Evolutionary conservation across 2,888 invertebrate species (phyloP), one percentile per base, ranked within the genome.

Genomic region (Barypeithes pellucidus): DNA sequence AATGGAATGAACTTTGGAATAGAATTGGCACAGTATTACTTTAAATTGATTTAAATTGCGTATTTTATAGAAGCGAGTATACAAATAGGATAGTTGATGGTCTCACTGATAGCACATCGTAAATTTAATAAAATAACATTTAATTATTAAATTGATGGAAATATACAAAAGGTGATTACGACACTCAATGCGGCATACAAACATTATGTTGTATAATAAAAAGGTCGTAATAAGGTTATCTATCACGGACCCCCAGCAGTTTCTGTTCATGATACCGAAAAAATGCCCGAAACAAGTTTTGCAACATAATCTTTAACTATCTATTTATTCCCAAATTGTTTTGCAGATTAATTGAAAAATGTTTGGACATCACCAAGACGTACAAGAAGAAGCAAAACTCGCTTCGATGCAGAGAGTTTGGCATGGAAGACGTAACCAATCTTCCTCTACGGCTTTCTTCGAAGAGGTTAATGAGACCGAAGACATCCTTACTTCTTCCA

Each of bases 351-450:
- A 67, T 24, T 36, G 80, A 80, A 52, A n/a, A 52, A 84, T 84
- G 84, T 75, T 78, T 71, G 71, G 79, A 33, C 62, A 63, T 16
- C 74, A 67, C 20, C 80, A 79, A 76, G 80, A 73, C 65, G 75
- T 79, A 5, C 81, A 83, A 80, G 86, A 86, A 80, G 85, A 85
- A 76, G 81, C 82, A 11, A 83, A 85, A 78, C 79, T 86, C 65
- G 81, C 81, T 39, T 84, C 82, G 3, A 85, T 86, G 85, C 85
- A 85, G 77, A 80, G 84, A 9, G 80, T 80, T 2, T 85, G 85
- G 85, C 84, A 84, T 76, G 80, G 80, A 66, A 76, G 82, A 20
- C 82, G 82, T 73, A 78, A 82, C 14, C 66, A 45, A 29, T 77
- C 80, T 9, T 78, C 80, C 11, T 78, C 81, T 16, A 78, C 78